Percentiles rank a stretch among this genome's conserved stretches.
Conservation (phyloP, 2,888 invertebrate species). For the Adineta ricciae region DNA sequence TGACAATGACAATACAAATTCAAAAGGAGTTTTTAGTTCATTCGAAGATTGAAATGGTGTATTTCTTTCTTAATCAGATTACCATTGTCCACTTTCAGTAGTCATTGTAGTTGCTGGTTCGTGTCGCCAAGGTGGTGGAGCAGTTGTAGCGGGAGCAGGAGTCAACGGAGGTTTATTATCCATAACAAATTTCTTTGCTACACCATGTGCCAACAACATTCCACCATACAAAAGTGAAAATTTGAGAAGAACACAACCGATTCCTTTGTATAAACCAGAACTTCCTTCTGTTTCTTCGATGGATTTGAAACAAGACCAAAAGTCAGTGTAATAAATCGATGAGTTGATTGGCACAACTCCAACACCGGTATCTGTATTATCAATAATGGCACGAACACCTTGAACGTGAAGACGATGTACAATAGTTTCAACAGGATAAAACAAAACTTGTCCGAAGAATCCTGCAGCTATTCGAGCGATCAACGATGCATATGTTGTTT, state of each 20-base stretch:
- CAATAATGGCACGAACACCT: conserved; percentile 92
- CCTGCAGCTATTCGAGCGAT: not conserved
- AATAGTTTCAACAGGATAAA: conserved; percentile 85
- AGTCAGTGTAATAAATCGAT: conserved; percentile 57
- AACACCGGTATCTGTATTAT: conserved; percentile 82
- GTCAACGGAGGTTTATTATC: not conserved
- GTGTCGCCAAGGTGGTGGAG: not conserved
- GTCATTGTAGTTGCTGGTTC: not conserved
- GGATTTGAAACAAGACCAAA: not conserved
- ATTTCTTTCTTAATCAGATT: not conserved
- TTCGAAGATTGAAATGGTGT: no score
- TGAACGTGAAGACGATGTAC: conserved; percentile 69
- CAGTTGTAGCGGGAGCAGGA: not conserved
- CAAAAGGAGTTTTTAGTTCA: no score
- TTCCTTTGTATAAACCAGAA: not conserved
- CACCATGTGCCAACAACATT: not conserved
- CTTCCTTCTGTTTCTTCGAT: not conserved
- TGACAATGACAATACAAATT: no score
- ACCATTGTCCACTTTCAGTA: not conserved
- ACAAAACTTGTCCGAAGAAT: not conserved
- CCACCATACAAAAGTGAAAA: not conserved
- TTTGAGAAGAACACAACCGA: not conserved
- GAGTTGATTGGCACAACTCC: conserved; percentile 85
- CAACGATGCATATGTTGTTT: conserved; percentile 19
- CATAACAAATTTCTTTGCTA: not conserved